Conservation (phyloP, 2,888 invertebrate genomes). For the Argynnis bischoffii region DNA sequence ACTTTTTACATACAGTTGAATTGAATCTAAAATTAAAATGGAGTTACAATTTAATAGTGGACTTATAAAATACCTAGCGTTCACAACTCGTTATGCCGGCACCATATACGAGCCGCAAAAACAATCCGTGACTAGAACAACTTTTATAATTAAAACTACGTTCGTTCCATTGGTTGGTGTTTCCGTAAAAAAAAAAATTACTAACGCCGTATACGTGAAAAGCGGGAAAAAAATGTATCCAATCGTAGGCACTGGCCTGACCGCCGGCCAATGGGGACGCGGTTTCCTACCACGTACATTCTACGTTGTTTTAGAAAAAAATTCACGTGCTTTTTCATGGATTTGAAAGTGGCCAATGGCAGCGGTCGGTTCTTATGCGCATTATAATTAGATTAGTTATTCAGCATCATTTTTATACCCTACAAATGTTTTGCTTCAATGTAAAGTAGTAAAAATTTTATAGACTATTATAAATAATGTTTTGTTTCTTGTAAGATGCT, state of each 20-base stretch:
- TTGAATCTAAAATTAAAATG: slow-evolving; percentile 23
- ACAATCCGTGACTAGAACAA: slow-evolving; percentile 50
- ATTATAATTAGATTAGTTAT: slow-evolving; percentile 61
- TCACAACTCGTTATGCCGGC: slow-evolving; percentile 32
- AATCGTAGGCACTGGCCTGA: slow-evolving; percentile 59
- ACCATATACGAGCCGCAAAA: slow-evolving; percentile 36
- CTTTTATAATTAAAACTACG: slow-evolving; percentile 77
- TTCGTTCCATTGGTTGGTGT: slow-evolving; percentile 70
- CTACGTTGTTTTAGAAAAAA: slow-evolving; percentile 77
- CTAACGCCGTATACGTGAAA: slow-evolving; percentile 74
- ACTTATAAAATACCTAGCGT: slow-evolving; percentile 37
- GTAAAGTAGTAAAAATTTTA: background rate
- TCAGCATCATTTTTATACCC: slow-evolving; percentile 10
- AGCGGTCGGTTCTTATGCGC: slow-evolving; percentile 56
- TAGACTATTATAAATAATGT: slow-evolving; percentile 5
- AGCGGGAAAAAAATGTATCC: slow-evolving; percentile 74
- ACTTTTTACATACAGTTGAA: slow-evolving; percentile 11
- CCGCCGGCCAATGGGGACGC: slow-evolving; percentile 63
- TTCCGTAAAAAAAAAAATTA: slow-evolving; percentile 67
- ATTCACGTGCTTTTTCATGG: slow-evolving; percentile 76
- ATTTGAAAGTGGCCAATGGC: slow-evolving; percentile 65
- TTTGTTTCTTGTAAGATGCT: background rate
- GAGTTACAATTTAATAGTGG: slow-evolving; percentile 22
- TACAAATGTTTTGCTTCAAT: slow-evolving; percentile 6
- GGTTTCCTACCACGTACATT: slow-evolving; percentile 67